Conservation (phyloP, 2,888 invertebrate species). For the Diogma glabrata region DNA sequence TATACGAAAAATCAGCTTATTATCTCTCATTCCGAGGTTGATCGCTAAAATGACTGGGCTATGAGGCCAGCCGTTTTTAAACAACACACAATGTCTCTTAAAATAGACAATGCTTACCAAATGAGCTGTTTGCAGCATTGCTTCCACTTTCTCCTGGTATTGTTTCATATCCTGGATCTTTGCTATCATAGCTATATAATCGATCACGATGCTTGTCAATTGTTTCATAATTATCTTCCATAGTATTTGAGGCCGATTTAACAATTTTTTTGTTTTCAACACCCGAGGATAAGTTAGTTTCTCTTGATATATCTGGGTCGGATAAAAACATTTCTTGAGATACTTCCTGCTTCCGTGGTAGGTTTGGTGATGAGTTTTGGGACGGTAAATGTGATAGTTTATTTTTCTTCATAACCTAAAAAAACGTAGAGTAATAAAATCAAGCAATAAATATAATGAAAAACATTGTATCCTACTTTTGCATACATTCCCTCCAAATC, state of each 20-base stretch:
- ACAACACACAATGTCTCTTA: no score
- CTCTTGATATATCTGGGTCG: slow-evolving; percentile 4
- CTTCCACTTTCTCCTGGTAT: slow-evolving; percentile 31
- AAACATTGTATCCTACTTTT: slow-evolving; percentile 47
- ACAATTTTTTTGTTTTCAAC: background rate
- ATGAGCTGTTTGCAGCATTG: slow-evolving; percentile 12
- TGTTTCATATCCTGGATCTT: slow-evolving; percentile 55
- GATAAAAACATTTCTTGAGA: slow-evolving; percentile 10
- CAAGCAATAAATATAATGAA: background rate
- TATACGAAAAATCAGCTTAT: no score
- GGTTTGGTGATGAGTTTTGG: slow-evolving; percentile 31
- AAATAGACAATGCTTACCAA: no score
- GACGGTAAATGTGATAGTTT: slow-evolving; percentile 33
- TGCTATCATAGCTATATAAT: slow-evolving; percentile 35
- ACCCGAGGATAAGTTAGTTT: no score
- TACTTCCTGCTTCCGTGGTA: slow-evolving; percentile 23
- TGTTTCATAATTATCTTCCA: slow-evolving; percentile 50
- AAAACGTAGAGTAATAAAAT: background rate
- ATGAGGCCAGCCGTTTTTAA: background rate
- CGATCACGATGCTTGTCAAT: slow-evolving; percentile 38
- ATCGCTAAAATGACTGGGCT: no score
- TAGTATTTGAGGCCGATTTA: background rate
- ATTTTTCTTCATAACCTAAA: slow-evolving; percentile 36
- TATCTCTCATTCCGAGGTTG: no score
- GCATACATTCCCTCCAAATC: slow-evolving; percentile 86